phyloP scores from a whole-genome alignment of 2,113 vertebrate species.

The Cavia porcellus region DNA sequence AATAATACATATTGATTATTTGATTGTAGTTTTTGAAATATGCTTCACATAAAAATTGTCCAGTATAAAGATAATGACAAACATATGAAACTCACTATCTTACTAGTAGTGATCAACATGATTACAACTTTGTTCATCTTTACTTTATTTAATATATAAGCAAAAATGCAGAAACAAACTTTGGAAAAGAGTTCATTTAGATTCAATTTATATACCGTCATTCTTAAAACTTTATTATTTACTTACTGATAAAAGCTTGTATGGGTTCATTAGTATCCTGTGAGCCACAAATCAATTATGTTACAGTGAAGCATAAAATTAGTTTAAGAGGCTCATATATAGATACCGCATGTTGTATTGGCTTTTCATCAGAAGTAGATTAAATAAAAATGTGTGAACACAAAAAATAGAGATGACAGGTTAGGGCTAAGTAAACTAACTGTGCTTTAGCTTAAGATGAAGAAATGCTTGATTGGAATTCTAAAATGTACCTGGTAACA shows the following conservation, averaged over 20 bases:
- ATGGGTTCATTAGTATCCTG: constrained; percentile 47
- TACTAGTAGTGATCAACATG: not conserved
- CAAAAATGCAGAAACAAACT: not conserved
- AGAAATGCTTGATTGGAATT: constrained; percentile 26
- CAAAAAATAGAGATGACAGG: constrained; percentile 43
- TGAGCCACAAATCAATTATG: constrained; percentile 66
- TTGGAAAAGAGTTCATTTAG: constrained; percentile 12
- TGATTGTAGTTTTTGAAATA: constrained; percentile 28
- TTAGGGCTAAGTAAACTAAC: constrained; percentile 41
- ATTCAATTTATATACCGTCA: not conserved
- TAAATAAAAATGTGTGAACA: constrained; percentile 47
- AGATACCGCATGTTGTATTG: not conserved
- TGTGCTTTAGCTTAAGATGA: not conserved
- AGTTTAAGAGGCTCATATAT: constrained; percentile 46
- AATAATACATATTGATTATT: constrained; percentile 6
- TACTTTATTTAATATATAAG: not conserved
- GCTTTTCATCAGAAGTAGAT: constrained; percentile 53
- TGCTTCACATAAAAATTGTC: not conserved
- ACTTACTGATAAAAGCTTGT: constrained; percentile 54
- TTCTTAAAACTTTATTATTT: constrained; percentile 65
- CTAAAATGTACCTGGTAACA: not conserved
- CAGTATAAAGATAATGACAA: not conserved
- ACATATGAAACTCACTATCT: not conserved
- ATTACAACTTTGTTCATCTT: constrained; percentile 13
- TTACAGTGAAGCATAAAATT: constrained; percentile 76